Conservation (phyloP, 2,113 vertebrate genomes). For the Typhlomys cinereus region DNA sequence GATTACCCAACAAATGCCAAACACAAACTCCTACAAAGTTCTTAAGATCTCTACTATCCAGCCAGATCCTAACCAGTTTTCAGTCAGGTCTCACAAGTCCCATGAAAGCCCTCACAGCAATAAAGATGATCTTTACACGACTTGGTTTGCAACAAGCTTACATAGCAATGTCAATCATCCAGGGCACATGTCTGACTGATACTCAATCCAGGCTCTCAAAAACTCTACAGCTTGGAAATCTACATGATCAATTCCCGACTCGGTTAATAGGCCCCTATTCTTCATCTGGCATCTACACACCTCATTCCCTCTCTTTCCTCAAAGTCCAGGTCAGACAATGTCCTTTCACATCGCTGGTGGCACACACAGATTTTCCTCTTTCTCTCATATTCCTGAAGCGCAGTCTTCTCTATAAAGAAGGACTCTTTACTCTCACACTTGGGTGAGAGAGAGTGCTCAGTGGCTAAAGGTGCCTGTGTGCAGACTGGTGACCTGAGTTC, state of each 20-base stretch:
- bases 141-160: constrained; percentile 11
- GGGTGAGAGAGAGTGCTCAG: too few relatives aligned
- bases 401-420: too few relatives aligned
- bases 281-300: neutral
- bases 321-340: constrained; percentile 33
- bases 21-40: neutral
- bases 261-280: neutral
- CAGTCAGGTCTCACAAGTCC: neutral
- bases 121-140: constrained; percentile 3
- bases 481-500: too few relatives aligned
- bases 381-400: neutral
- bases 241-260: neutral
- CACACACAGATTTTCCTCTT: neutral
- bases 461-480: too few relatives aligned
- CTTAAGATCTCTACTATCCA: neutral
- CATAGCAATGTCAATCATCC: neutral
- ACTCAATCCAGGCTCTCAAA: neutral
- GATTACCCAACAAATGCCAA: neutral
- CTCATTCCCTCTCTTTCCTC: neutral
- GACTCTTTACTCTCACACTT: constrained; percentile 23
- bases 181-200: neutral
- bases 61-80: neutral
- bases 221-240: neutral
- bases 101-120: neutral
- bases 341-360: neutral